Percentiles rank a stretch among this genome's conserved stretches.
phyloP scores from a whole-genome alignment of 1,140 invertebrate species.

The Belonocnema kinseyi region DNA sequence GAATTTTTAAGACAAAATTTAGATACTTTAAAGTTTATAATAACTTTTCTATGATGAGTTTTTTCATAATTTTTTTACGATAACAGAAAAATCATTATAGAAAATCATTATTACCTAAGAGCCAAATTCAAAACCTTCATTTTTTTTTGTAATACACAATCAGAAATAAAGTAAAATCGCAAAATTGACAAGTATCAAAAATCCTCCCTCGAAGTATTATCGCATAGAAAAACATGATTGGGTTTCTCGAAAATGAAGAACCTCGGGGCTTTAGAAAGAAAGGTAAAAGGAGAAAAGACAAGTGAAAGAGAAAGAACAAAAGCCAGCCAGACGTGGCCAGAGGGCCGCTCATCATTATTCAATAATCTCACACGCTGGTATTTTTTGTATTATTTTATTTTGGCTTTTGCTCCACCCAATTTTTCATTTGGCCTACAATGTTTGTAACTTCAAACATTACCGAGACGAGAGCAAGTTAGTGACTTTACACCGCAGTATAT shows the following conservation, averaged over 20 bases:
- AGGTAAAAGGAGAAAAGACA: conserved; percentile 13
- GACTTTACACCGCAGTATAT: conserved; percentile 11
- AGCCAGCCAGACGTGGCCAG: conserved; percentile 53
- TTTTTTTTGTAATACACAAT: too few species aligned
- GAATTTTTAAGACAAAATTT: too few species aligned
- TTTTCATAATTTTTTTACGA: too few species aligned
- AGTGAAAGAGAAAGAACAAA: conserved; percentile 34
- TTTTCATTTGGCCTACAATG: conserved; percentile 17
- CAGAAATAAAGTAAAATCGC: too few species aligned
- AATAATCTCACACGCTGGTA: conserved; percentile 54
- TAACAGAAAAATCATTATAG: too few species aligned
- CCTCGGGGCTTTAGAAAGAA: conserved; percentile 41
- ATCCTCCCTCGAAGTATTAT: background rate
- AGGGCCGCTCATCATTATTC: conserved; percentile 61
- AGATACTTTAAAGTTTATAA: too few species aligned
- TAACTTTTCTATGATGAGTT: too few species aligned
- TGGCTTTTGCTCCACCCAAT: conserved; percentile 23
- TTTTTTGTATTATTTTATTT: conserved; percentile 33
- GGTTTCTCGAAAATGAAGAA: conserved; percentile 49
- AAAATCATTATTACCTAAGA: too few species aligned
- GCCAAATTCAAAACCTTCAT: too few species aligned
- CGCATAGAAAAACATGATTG: conserved; percentile 26
- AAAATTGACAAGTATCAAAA: background rate
- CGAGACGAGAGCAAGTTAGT: conserved; percentile 14
- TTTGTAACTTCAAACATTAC: conserved; percentile 28